phyloP scores from a whole-genome alignment of 1,140 invertebrate species.

The Hestina assimilis region DNA sequence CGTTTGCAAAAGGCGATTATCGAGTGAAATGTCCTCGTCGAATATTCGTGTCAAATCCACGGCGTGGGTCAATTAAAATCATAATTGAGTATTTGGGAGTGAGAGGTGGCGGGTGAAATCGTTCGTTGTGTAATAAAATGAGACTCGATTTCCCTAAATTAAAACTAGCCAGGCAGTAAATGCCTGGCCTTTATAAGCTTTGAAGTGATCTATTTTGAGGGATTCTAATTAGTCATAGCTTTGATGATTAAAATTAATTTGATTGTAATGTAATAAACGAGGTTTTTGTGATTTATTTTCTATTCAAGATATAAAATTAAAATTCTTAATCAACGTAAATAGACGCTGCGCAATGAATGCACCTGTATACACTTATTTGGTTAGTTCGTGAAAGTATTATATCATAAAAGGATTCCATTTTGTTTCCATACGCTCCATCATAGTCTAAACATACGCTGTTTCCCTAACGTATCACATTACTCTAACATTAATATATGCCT shows the following conservation, averaged over 20 bases:
- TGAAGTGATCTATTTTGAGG: neutral
- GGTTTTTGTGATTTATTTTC: too few relatives aligned
- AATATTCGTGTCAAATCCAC: slow-evolving; percentile 62
- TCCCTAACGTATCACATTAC: neutral
- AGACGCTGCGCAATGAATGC: too few relatives aligned
- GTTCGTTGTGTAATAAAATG: slow-evolving; percentile 19
- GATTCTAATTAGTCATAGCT: too few relatives aligned
- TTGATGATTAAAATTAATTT: neutral
- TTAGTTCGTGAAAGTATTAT: neutral
- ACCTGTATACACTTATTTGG: too few relatives aligned
- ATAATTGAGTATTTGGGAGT: slow-evolving; percentile 59
- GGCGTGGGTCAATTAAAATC: slow-evolving; percentile 65
- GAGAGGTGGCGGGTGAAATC: slow-evolving; percentile 1
- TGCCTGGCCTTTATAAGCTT: neutral
- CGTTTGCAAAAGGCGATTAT: slow-evolving; percentile 47
- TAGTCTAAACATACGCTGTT: slow-evolving; percentile 3
- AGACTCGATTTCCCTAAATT: slow-evolving; percentile 16
- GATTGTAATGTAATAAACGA: too few relatives aligned
- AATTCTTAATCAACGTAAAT: too few relatives aligned
- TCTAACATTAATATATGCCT: slow-evolving; percentile 15
- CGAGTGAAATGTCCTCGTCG: slow-evolving; percentile 39
- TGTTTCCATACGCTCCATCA: neutral
- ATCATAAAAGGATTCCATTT: neutral
- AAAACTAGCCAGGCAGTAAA: slow-evolving; percentile 16
- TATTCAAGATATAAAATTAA: too few relatives aligned